These are phyloP conservation scores for Nyctibius grandis DNA, from an alignment of 2,797 vertebrate species.

Conservation along the genomic window DNA sequence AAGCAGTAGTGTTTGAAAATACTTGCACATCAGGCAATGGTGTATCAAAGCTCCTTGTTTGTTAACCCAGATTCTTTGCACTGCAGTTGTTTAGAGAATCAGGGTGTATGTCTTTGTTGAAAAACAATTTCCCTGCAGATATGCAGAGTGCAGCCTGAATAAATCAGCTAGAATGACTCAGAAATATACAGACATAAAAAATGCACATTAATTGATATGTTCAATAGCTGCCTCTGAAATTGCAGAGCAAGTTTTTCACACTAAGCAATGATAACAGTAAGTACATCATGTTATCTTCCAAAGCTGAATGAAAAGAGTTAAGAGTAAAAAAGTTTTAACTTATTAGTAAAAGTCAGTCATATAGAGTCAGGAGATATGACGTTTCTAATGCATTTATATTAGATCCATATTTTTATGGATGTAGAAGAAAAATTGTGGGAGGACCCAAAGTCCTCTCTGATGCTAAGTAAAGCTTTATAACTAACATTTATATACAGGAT, in stretches of 20 bases:
- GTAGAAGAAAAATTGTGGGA: background rate
- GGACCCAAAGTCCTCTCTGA: background rate
- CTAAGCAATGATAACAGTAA: background rate
- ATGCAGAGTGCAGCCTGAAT: background rate
- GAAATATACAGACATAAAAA: background rate
- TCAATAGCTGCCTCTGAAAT: background rate
- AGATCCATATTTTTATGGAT: background rate
- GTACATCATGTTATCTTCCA: background rate
- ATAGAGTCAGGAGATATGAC: background rate
- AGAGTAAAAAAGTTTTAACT: background rate
- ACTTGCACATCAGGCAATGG: background rate
- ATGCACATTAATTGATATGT: background rate
- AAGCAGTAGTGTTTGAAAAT: background rate
- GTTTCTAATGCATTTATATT: conserved; percentile 11
- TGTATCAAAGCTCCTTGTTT: background rate
- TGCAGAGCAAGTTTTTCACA: background rate
- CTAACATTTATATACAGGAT: background rate
- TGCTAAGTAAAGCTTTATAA: background rate
- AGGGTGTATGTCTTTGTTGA: background rate
- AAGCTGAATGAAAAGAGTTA: background rate
- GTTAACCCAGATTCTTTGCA: background rate
- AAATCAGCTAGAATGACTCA: background rate
- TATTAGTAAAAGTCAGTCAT: background rate
- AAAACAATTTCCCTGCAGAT: background rate
- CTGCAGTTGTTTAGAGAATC: background rate